Evolutionary conservation across 2,113 vertebrate genomes (phyloP).

Genomic region (Dasyurus viverrinus): DNA sequence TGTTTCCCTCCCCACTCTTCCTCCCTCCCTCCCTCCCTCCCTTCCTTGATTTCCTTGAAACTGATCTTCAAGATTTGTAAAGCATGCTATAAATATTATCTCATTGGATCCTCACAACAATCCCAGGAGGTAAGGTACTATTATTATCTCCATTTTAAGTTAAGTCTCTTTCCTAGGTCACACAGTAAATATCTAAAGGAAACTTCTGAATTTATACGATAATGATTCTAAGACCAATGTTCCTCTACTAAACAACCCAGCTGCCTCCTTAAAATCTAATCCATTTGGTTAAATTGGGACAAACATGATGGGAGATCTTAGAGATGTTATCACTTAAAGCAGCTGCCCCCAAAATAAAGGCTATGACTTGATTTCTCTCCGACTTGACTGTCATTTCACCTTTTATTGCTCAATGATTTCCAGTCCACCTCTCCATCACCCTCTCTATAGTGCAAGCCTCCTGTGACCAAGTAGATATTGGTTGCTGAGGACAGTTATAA

Average conservation of each 20-base stretch:
- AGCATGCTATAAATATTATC: background rate
- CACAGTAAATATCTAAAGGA: background rate
- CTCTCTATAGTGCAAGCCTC: background rate
- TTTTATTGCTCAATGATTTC: background rate
- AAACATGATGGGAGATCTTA: background rate
- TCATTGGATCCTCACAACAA: background rate
- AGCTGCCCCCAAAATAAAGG: background rate
- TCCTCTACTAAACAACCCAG: background rate
- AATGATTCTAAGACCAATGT: background rate
- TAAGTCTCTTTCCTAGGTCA: background rate
- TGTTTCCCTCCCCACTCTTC: no score
- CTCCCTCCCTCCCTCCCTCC: no score
- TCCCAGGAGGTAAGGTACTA: background rate
- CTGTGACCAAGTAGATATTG: background rate
- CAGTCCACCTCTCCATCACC: background rate
- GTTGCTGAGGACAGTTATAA: background rate
- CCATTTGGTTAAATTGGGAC: background rate
- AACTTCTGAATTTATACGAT: background rate
- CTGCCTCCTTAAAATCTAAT: background rate
- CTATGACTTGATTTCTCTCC: background rate
- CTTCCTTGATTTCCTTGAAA: background rate
- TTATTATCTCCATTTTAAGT: background rate
- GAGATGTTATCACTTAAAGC: background rate
- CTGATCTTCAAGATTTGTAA: background rate
- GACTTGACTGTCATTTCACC: background rate